Base-by-base conservation (phyloP, 1,140 invertebrate species). In the Yoshiicerus persimilis region DNA sequence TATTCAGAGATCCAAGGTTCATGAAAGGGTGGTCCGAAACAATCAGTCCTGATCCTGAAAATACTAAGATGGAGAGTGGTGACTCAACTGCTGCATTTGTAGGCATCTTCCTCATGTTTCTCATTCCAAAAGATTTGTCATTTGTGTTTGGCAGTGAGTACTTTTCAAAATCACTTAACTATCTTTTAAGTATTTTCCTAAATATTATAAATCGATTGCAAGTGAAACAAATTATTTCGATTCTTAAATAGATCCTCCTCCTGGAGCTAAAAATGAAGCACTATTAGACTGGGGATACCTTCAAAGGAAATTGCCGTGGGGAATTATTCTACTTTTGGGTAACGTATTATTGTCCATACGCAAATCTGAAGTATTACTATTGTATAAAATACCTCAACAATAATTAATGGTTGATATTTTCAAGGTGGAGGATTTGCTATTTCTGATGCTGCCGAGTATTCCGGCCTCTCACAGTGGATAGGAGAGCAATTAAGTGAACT, bases 1-100 rank as follows among this genome's bases (percentile, higher is more conserved):
- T 98, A 92, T 97, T 98, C 92, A 94, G 97, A 62, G 95, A 96
- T 70, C 97, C 97, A 0, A 95, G 96, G 87, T 96, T 97, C 91
- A 95, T 97, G 90, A 92, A 93, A 0, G 97, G 97, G n/a, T 98
- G 97, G 96, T 94, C 95, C 4, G 92, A 94, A 88, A 92, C 95
- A 47, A 93, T 96, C n/a, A n/a, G n/a, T n/a, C n/a, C n/a, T 70
- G 94, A 95, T 38, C 16, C 16, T 0, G 32, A 91, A 13, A n/a
- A n/a, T n/a, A n/a, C n/a, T n/a, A n/a, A n/a, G n/a, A 89, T 92
- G 92, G 93, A 91, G 92, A 93, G 92, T 56, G 90, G 88, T 10
- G 90, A 91, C 70, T 91, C 90, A 16, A 90, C 96, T 27, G 95
- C 96, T 0, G 97, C 96, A 0, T 95, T 97, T 90, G 94, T 96